Base-by-base conservation (phyloP, 2,113 vertebrate species). In the Poecile atricapillus region DNA sequence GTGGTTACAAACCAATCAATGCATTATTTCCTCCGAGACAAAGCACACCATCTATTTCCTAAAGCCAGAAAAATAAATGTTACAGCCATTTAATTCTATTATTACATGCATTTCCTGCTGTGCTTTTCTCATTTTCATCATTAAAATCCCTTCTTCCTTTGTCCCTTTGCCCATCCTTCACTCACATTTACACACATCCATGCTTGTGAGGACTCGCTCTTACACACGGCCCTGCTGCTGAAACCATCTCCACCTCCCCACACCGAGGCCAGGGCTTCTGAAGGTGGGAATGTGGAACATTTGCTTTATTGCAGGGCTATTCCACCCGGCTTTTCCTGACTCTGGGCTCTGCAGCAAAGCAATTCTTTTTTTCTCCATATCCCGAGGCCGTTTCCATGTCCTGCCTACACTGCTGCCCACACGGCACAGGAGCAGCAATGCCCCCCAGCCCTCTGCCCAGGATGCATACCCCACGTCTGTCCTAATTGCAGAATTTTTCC, bases 1-100 rank as follows among this genome's bases (percentile, higher is more conserved):
- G 49, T 87, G 74, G 90, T 97, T 96, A 74, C 95, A 90, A 97
- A 93, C 92, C 92, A 96, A 96, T 97, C 93, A 90, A 97, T 97
- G 92, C 67, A 8, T 95, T 94, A 97, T 96, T 97, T 97, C 96
- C 96, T 94, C 89, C 1, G 11, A 95, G 95, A 83, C 79, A 91
- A 88, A 96, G 90, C 68, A 73, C n/a, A 18, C 63, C 53, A 94
- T 96, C 90, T 92, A 35, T 97, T 96, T 92, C 84, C 69, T 52
- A 80, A 80, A 94, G 79, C 85, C 93, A 84, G 93, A 93, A 96
- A 68, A 96, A 96, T 74, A 90, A 95, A 94, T 56, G 90, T 64
- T 75, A n/a, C 5, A 83, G 93, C 69, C 0, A 83, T 96, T 96
- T 95, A 87, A 95, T 96, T 95, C 91, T 90, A 22, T 93, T 95